phyloP scores from a whole-genome alignment of 2,113 vertebrate species.

The Phylloscopus trochilus region DNA sequence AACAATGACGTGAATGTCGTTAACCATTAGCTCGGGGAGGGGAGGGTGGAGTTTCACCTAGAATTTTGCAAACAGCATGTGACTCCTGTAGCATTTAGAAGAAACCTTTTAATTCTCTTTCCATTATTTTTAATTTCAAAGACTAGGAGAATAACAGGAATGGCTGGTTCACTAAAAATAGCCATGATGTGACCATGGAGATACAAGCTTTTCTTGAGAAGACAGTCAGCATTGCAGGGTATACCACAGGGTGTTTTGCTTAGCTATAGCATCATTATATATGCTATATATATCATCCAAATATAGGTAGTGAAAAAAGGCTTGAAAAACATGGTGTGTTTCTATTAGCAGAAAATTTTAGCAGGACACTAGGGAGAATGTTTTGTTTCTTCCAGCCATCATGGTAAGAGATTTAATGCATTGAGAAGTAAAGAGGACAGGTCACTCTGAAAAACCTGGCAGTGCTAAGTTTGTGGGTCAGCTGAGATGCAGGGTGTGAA shows the following conservation, averaged over 20 bases:
- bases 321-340: neutral
- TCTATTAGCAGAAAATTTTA: neutral
- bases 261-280: neutral
- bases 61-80: neutral
- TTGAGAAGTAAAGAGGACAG: neutral
- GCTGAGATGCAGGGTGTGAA: neutral
- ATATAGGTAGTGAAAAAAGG: neutral
- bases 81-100: slow-evolving; percentile 31
- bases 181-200: slow-evolving; percentile 2
- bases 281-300: no score
- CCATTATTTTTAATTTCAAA: slow-evolving; percentile 23
- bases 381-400: neutral
- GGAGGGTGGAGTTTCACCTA: neutral
- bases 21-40: slow-evolving; percentile 21
- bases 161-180: slow-evolving; percentile 52
- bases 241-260: slow-evolving; percentile 1
- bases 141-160: neutral
- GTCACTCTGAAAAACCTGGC: neutral
- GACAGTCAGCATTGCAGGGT: neutral
- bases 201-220: slow-evolving; percentile 8
- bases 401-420: neutral
- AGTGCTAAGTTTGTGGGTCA: neutral
- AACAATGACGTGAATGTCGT: slow-evolving; percentile 30
- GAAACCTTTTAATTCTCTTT: neutral
- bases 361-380: neutral